These are phyloP conservation scores for Narcine bancroftii DNA, from an alignment of 2,113 vertebrate species.

Conservation along the genomic window DNA sequence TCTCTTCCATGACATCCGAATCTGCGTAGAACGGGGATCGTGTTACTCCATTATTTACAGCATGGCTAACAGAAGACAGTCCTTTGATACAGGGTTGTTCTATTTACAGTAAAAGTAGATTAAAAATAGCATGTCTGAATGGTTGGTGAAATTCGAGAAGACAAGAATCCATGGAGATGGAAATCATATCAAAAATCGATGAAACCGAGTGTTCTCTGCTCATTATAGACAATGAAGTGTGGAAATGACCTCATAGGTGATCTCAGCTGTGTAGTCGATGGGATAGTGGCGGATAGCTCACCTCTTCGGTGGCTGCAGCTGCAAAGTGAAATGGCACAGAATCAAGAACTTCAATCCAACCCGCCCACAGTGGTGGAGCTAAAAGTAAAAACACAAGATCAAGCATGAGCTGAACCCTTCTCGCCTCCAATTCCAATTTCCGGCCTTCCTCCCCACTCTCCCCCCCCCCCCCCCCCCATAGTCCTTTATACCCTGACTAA, in stretches of 20 bases:
- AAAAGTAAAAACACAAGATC: too few species aligned
- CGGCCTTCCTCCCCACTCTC: too few species aligned
- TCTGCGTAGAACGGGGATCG: not conserved
- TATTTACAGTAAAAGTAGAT: not conserved
- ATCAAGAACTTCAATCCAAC: too few species aligned
- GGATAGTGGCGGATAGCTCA: not conserved
- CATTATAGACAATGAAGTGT: not conserved
- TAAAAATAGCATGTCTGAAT: slow-evolving; percentile 13
- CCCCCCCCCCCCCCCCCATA: too few species aligned
- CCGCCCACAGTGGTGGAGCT: too few species aligned
- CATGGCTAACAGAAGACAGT: not conserved
- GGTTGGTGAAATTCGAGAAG: not conserved
- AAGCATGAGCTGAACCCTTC: too few species aligned
- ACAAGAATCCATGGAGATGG: not conserved
- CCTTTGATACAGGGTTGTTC: not conserved
- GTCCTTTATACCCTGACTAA: too few species aligned
- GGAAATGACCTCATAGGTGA: too few species aligned
- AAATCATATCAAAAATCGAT: not conserved
- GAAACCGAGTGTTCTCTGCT: not conserved
- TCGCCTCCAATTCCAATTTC: too few species aligned
- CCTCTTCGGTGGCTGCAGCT: too few species aligned
- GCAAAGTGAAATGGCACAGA: too few species aligned
- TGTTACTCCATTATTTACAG: not conserved
- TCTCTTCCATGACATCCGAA: not conserved
- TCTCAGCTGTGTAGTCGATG: not conserved